Evolutionary conservation across 2,888 invertebrate genomes (phyloP), one percentile per base, ranked within the genome.

Genomic region (Epirrhoe alternata): DNA sequence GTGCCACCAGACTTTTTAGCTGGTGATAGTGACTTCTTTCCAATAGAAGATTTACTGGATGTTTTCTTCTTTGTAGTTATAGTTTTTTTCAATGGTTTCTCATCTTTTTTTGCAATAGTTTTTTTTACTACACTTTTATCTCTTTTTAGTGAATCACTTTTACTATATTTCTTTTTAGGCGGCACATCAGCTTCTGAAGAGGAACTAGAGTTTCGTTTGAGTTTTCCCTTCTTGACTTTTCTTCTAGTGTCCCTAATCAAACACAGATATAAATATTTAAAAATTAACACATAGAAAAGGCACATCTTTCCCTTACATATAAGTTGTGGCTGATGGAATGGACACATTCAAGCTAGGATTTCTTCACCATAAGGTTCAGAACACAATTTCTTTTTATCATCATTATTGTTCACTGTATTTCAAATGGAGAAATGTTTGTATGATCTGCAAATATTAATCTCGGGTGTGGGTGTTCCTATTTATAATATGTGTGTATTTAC

Each of bases 121-220:
- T 94, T 94, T 77, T 94, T 94, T 49, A 83, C 77, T 66, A 86
- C 88, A 82, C 78, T 86, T 83, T 91, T 92, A 69, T 90, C 92
- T 72, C 87, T 83, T 83, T 93, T 93, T 16, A 83, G 61, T 42
- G 80, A 53, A 66, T 92, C 92, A 73, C 66, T 80, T 88, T 93
- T 94, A 24, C 89, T 75, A 71, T 94, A 92, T 79, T 94, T 95
- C 77, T 94, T 94, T 80, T 93, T 94, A 33, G 90, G 75, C 63
- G 90, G 90, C 49, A 93, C 90, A 73, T 95, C 95, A 62, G 94
- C 94, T 71, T 96, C 96, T 4, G 96, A 96, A 8, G 96, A 95
- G 14, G 94, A 94, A 77, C 94, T 95, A 0, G 95, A 95, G 78
- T 94, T 94, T 42, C 95, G 88, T 82, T 94, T 94, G 49, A 93